A percentile compares a stretch with the other conserved stretches of the same genome.
phyloP scores from a whole-genome alignment of 1,140 invertebrate genomes.

The Hycleus cichorii region DNA sequence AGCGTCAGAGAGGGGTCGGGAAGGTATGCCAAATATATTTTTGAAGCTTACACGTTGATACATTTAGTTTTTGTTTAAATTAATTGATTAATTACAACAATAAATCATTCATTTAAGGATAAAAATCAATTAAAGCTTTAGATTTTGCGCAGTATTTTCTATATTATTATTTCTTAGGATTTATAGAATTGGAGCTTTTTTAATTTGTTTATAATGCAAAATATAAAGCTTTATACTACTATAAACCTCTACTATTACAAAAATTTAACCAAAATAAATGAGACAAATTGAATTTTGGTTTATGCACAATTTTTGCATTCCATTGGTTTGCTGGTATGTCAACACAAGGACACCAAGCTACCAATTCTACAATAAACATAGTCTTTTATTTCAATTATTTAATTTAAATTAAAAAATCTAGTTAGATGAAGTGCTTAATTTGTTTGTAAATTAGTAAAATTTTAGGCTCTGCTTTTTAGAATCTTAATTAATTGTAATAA shows the following conservation, averaged over 20 bases:
- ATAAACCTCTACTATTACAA: no score
- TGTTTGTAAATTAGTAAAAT: no score
- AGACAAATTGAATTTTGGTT: slow-evolving; percentile 4
- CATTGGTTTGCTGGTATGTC: slow-evolving; percentile 37
- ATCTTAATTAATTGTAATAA: not conserved
- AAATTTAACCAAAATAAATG: not conserved
- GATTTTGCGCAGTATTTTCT: slow-evolving; percentile 3
- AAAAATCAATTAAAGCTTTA: slow-evolving; percentile 5
- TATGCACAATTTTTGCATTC: slow-evolving; percentile 19
- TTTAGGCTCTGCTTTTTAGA: no score
- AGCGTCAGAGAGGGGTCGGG: slow-evolving; percentile 49
- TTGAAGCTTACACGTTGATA: slow-evolving; percentile 26
- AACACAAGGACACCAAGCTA: slow-evolving; percentile 39
- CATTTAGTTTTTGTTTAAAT: slow-evolving; percentile 7
- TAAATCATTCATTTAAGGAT: not conserved
- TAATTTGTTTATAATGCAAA: slow-evolving; percentile 1
- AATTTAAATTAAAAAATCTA: not conserved
- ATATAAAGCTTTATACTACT: slow-evolving; percentile 3
- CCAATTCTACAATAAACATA: slow-evolving; percentile 14
- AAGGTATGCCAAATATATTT: slow-evolving; percentile 41
- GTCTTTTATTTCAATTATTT: not conserved
- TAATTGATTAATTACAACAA: not conserved
- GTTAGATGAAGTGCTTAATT: no score
- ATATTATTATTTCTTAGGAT: not conserved
- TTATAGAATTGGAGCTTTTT: not conserved